Conservation (phyloP, 1,140 invertebrate genomes). For the Thaumetopoea pityocampa region DNA sequence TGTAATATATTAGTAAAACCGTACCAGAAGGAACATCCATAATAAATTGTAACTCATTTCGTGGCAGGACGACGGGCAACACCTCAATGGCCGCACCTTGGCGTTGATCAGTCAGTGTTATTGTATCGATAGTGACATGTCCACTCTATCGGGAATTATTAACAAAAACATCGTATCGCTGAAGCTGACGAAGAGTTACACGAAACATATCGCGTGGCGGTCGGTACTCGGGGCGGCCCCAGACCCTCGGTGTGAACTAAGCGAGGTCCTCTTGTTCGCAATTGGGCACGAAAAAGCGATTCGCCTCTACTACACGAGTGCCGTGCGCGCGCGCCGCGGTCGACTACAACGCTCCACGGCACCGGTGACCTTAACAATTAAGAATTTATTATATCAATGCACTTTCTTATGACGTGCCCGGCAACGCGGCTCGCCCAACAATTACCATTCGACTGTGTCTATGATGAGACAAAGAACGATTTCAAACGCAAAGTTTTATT, state of each 20-base stretch:
- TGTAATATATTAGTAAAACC: constrained; percentile 21
- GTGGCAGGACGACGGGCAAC: constrained; percentile 38
- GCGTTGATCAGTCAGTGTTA: constrained; percentile 49
- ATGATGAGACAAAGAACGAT: constrained; percentile 25
- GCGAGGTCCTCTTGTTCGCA: constrained; percentile 53
- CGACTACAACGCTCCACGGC: constrained; percentile 51
- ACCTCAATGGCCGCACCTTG: constrained; percentile 33
- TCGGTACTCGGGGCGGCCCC: constrained; percentile 22
- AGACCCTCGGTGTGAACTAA: constrained; percentile 61
- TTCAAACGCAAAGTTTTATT: neutral
- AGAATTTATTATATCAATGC: constrained; percentile 69
- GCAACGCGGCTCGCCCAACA: constrained; percentile 19
- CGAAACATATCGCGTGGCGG: constrained; percentile 21
- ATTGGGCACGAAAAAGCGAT: constrained; percentile 54
- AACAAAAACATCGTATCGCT: constrained; percentile 55
- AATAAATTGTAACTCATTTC: constrained; percentile 59
- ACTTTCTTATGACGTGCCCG: constrained; percentile 65
- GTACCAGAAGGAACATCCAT: constrained; percentile 63
- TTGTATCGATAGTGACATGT: constrained; percentile 71
- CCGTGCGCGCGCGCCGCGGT: constrained; percentile 54
- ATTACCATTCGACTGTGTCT: constrained; percentile 10
- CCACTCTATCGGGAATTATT: constrained; percentile 55
- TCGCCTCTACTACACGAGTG: constrained; percentile 71
- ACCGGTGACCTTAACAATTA: constrained; percentile 69
- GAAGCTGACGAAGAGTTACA: constrained; percentile 19